Conservation (phyloP, 2,113 vertebrate genomes). For the Rhineura floridana region DNA sequence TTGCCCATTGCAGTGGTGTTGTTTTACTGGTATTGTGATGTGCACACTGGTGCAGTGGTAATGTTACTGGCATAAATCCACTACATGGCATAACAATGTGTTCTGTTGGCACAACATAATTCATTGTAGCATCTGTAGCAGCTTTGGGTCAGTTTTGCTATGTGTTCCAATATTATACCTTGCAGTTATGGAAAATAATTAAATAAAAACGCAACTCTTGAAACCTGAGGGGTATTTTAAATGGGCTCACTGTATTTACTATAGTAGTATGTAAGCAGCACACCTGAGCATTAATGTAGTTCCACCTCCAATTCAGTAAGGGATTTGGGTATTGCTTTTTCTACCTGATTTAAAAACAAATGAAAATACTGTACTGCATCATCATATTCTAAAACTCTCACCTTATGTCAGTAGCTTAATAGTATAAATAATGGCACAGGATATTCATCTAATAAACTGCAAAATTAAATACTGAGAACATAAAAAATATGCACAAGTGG, state of each 20-base stretch:
- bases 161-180: background rate
- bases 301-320: background rate
- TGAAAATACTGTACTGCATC: background rate
- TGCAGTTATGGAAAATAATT: background rate
- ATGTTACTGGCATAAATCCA: background rate
- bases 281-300: conserved; percentile 14
- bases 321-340: conserved; percentile 9
- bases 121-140: background rate
- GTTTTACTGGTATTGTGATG: background rate
- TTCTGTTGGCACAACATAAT: background rate
- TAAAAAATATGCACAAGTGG: background rate
- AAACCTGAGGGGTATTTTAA: conserved; percentile 5
- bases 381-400: conserved; percentile 7
- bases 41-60: background rate
- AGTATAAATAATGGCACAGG: background rate
- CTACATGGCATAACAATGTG: background rate
- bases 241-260: background rate
- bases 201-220: conserved; percentile 1
- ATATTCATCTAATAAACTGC: background rate
- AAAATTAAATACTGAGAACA: conserved; percentile 4
- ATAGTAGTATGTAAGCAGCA: background rate
- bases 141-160: background rate
- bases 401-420: background rate
- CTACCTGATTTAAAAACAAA: conserved; percentile 2
- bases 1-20: background rate